A percentile compares a stretch with the other conserved stretches of the same genome.
Conservation (phyloP, 2,888 invertebrate genomes). For the Athalia rosae region DNA sequence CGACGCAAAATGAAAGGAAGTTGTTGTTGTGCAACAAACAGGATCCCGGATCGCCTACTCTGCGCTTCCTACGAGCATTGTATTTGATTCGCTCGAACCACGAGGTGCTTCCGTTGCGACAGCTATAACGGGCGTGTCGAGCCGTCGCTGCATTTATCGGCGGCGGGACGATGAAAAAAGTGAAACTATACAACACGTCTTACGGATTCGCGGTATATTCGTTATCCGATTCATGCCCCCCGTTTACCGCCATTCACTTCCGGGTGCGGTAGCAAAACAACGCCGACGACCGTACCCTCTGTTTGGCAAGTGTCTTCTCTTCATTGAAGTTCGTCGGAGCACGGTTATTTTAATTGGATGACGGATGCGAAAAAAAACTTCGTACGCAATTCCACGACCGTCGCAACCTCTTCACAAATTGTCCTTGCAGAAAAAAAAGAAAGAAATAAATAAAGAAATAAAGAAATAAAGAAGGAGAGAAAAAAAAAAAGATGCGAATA, state of each 20-base stretch:
- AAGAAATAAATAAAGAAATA: neutral
- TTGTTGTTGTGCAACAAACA: conserved; percentile 37
- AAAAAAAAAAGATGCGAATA: neutral
- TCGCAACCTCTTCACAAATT: conserved; percentile 7
- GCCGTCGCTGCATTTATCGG: no score
- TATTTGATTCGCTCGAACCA: conserved; percentile 37
- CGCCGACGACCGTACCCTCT: neutral
- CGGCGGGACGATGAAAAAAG: no score
- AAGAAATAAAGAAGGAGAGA: neutral
- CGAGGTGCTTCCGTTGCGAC: conserved; percentile 24
- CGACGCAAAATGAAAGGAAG: conserved; percentile 43
- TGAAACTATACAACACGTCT: no score
- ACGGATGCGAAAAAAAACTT: conserved; percentile 25
- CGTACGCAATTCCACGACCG: conserved; percentile 17
- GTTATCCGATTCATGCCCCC: no score
- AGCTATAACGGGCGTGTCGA: no score
- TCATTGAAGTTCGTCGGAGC: conserved; percentile 32
- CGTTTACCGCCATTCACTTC: conserved; percentile 48
- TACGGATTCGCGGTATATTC: no score
- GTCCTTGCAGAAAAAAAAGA: conserved; percentile 15
- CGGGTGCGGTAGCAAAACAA: no score
- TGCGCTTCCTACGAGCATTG: conserved; percentile 3
- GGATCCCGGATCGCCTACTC: conserved; percentile 28
- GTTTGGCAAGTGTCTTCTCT: conserved; percentile 28
- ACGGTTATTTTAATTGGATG: conserved; percentile 40